Conservation (phyloP, 1,140 invertebrate genomes). For the Rhizoglyphus robini region DNA sequence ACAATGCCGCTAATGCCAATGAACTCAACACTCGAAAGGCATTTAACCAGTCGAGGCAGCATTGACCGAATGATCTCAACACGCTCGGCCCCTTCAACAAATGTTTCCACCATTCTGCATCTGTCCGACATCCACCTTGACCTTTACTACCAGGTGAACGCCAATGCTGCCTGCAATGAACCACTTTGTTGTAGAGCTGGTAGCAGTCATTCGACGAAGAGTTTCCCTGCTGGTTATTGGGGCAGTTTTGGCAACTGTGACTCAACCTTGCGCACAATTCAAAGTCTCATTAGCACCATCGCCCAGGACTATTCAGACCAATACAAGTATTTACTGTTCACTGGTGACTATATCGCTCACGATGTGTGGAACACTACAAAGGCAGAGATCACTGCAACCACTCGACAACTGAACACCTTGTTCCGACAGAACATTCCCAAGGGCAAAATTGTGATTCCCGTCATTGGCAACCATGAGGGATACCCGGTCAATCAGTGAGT, state of each 20-base stretch:
- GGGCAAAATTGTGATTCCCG: slow-evolving; percentile 75
- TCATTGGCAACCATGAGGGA: slow-evolving; percentile 89
- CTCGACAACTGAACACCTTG: slow-evolving; percentile 66
- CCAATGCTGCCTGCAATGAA: slow-evolving; percentile 75
- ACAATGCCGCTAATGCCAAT: background rate
- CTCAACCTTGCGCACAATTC: slow-evolving; percentile 71
- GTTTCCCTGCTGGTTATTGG: slow-evolving; percentile 66
- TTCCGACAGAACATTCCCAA: slow-evolving; percentile 64
- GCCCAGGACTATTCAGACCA: slow-evolving; percentile 49
- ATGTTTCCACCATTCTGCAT: slow-evolving; percentile 62
- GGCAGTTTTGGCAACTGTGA: slow-evolving; percentile 81
- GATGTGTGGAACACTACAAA: slow-evolving; percentile 85
- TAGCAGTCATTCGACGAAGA: slow-evolving; percentile 43
- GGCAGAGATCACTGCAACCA: slow-evolving; percentile 74
- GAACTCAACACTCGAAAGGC: background rate
- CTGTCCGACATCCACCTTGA: slow-evolving; percentile 86
- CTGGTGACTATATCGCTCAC: slow-evolving; percentile 87
- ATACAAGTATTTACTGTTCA: slow-evolving; percentile 92
- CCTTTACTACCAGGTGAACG: slow-evolving; percentile 74
- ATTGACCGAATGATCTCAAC: slow-evolving; percentile 42
- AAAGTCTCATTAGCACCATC: slow-evolving; percentile 77
- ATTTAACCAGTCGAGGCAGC: background rate
- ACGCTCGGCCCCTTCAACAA: slow-evolving; percentile 41
- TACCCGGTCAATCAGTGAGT: slow-evolving; percentile 89
- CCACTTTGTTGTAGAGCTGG: slow-evolving; percentile 59